phyloP scores from a whole-genome alignment of 2,113 vertebrate species.

The Campylomormyrus numenius region DNA sequence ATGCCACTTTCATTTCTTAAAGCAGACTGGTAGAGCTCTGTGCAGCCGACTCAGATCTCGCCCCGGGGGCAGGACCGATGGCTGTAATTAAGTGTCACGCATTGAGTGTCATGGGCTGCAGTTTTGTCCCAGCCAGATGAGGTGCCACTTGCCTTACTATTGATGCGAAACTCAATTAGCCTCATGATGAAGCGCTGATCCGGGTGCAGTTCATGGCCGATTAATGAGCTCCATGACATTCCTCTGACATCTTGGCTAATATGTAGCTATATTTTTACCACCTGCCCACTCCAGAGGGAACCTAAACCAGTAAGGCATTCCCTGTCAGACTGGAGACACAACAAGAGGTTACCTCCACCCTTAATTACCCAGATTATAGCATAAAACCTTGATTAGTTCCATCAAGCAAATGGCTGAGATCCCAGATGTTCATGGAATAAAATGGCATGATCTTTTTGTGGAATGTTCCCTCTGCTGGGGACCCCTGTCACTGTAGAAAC shows the following conservation, averaged over 20 bases:
- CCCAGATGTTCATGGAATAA: neutral
- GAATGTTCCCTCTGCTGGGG: neutral
- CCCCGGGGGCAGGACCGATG: neutral
- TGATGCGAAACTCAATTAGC: constrained; percentile 35
- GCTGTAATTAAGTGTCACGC: constrained; percentile 1
- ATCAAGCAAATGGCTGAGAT: neutral
- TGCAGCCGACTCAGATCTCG: neutral
- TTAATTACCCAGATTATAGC: neutral
- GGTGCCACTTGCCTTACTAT: constrained; percentile 21
- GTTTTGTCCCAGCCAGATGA: neutral
- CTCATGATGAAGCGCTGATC: constrained; percentile 19
- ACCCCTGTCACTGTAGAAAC: neutral
- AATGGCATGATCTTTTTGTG: neutral
- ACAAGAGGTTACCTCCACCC: neutral
- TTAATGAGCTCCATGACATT: constrained; percentile 24
- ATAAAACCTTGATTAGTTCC: neutral
- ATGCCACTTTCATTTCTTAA: neutral
- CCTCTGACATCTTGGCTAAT: constrained; percentile 4
- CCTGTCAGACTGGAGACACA: neutral
- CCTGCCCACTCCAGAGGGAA: neutral
- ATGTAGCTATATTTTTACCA: constrained; percentile 3
- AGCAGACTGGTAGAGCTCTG: neutral
- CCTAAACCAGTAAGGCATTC: neutral
- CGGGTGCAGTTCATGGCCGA: constrained; percentile 12
- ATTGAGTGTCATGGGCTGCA: neutral